Percentiles rank a stretch among this genome's conserved stretches.
These are phyloP conservation scores for Tetrao urogallus DNA, from an alignment of 2,113 vertebrate species.

Conservation along the genomic window DNA sequence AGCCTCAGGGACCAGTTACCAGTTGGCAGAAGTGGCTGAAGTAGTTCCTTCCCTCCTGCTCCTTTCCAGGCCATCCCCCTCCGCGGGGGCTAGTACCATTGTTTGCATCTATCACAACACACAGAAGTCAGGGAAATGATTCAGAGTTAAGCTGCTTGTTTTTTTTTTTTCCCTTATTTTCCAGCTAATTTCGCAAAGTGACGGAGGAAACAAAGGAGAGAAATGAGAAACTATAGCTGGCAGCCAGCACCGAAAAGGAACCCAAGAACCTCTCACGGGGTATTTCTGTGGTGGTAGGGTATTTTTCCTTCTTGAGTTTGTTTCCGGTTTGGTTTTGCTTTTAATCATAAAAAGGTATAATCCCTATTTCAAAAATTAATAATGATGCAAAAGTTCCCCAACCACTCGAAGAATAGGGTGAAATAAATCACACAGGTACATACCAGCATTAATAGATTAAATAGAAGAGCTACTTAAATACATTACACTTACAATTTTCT, in stretches of 20 bases:
- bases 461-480: not conserved
- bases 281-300: not conserved
- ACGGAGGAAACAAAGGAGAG: not conserved
- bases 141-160: not conserved
- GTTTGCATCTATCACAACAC: not conserved
- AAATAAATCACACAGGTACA: not conserved
- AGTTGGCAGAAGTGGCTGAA: not conserved
- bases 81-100: rapidly evolving
- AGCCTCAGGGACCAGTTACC: not conserved
- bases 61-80: not conserved
- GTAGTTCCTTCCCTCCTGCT: not conserved
- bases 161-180: not conserved
- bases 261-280: not conserved
- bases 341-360: not conserved
- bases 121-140: not conserved
- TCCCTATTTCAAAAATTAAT: not conserved
- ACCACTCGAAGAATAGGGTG: not conserved
- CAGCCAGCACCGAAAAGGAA: not conserved
- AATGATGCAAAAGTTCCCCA: not conserved
- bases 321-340: not conserved
- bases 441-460: not conserved
- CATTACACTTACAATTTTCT: not conserved
- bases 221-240: not conserved
- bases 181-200: not conserved
- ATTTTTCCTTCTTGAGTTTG: not conserved